Evolutionary conservation across 2,797 vertebrate species (phyloP), one percentile per base, ranked within the genome.

Genomic region (Coluber constrictor): DNA sequence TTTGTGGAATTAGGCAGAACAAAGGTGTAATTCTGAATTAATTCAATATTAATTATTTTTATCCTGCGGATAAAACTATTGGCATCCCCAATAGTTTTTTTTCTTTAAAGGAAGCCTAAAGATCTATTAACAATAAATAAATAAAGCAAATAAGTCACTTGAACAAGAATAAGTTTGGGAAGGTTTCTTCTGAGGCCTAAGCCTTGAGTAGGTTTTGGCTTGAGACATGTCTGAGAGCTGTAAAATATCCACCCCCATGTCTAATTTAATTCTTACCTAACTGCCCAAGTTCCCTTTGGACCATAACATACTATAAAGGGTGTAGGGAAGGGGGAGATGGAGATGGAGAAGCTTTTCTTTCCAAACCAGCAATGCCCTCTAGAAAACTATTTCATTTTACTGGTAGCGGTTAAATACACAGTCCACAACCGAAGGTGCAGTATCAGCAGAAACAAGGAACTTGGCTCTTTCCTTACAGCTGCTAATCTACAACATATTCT

Each of bases 181-280:
- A 96, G 96, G 87, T 94, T 94, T 87, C 87, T 95, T 95, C 90
- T 63, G 94, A 94, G 94, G 95, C 93, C 95, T 88, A 92, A 92
- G 96, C 97, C 97, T 96, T 96, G 94, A 96, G 95, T 94, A 97
- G 95, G 95, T 94, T 89, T 97, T 94, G 93, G 95, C 95, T 95
- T 95, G 90, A 94, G 96, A 96, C 95, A 95, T 93, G 94, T 95
- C 95, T 96, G 91, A 93, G 94, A 92, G 92, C 92, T 92, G 87
- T 93, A 95, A 93, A 89, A 88, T 93, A 95, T 96, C 96, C 96
- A 94, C 95, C 94, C 95, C 95, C 87, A 0, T 93, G 95, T 95
- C 94, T 94, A 94, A 94, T 94, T 96, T 94, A 91, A 95, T 0
- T 86, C 89, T 96, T 96, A 95, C 94, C 94, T 93, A 87, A 92